Evolutionary conservation across 2,797 vertebrate species (phyloP).

Genomic region (Pseudochaenichthys georgianus): DNA sequence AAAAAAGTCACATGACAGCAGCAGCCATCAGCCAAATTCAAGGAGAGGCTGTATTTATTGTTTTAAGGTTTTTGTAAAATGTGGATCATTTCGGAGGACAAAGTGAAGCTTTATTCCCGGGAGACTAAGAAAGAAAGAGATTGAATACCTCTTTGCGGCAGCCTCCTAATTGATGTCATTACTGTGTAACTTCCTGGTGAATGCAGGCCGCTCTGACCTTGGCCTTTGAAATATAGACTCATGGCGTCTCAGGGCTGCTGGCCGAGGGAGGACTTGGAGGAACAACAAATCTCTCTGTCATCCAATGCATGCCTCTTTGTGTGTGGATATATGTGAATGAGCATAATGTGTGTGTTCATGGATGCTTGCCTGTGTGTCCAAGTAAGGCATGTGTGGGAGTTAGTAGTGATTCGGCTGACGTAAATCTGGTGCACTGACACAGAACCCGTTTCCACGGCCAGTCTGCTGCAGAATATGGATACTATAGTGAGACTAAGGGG

Average conservation of each 20-base stretch:
- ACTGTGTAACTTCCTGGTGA: conserved; percentile 80
- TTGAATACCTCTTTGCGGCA: conserved; percentile 69
- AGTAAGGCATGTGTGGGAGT: conserved; percentile 37
- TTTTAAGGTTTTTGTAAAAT: conserved; percentile 51
- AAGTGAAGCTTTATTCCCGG: conserved; percentile 68
- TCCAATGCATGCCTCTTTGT: conserved; percentile 33
- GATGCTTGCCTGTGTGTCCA: conserved; percentile 19
- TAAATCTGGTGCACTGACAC: conserved; percentile 55
- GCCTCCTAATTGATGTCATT: conserved; percentile 84
- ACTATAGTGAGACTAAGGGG: conserved; percentile 2
- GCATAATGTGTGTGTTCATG: conserved; percentile 19
- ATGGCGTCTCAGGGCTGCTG: conserved; percentile 60
- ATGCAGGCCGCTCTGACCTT: conserved; percentile 78
- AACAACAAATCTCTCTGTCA: conserved; percentile 75
- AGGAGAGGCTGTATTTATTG: conserved; percentile 52
- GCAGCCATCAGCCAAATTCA: conserved; percentile 25
- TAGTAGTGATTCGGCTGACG: conserved; percentile 34
- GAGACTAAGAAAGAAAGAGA: conserved; percentile 47
- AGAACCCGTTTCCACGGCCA: conserved; percentile 42
- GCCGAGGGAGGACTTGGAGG: conserved; percentile 41
- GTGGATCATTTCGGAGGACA: conserved; percentile 61
- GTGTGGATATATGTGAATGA: conserved; percentile 21
- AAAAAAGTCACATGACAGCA: conserved; percentile 46
- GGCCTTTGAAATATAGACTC: conserved; percentile 82
- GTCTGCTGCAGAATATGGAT: conserved; percentile 27